Evolutionary conservation across 2,888 invertebrate species (phyloP).

Genomic region (Lasioglossum marginatum): DNA sequence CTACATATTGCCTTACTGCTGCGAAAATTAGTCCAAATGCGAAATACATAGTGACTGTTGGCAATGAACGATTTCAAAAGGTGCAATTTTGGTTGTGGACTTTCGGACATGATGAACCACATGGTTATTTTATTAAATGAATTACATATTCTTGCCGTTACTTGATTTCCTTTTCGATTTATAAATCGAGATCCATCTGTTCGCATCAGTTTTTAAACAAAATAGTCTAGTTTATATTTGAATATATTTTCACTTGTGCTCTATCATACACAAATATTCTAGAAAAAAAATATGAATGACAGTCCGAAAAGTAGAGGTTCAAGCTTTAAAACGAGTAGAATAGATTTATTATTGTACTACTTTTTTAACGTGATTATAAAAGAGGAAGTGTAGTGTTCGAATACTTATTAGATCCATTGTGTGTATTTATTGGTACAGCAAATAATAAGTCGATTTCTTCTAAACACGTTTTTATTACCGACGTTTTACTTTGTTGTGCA

Average conservation of each 20-base stretch:
- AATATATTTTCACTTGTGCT: too few species aligned
- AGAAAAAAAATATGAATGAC: too few species aligned
- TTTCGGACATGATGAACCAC: conserved; percentile 85
- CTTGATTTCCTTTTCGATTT: background rate
- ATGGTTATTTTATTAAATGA: conserved; percentile 84
- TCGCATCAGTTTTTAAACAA: background rate
- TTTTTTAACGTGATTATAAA: too few species aligned
- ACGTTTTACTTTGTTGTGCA: background rate
- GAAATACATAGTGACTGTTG: conserved; percentile 87
- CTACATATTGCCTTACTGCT: conserved; percentile 81
- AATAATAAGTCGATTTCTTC: background rate
- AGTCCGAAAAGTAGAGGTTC: too few species aligned
- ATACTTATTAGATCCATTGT: background rate
- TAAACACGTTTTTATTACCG: background rate
- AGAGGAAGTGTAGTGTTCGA: too few species aligned
- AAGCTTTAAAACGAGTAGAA: too few species aligned
- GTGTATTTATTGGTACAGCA: background rate
- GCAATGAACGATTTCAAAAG: conserved; percentile 84
- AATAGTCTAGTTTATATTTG: too few species aligned
- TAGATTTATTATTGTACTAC: too few species aligned
- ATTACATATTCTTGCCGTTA: background rate
- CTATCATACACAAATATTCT: too few species aligned
- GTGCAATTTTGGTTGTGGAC: conserved; percentile 89
- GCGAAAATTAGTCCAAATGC: conserved; percentile 86
- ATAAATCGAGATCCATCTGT: background rate